Percentiles rank a stretch among this genome's conserved stretches.
Conservation (phyloP, 2,888 invertebrate genomes). For the Zaprionus lineosus region DNA sequence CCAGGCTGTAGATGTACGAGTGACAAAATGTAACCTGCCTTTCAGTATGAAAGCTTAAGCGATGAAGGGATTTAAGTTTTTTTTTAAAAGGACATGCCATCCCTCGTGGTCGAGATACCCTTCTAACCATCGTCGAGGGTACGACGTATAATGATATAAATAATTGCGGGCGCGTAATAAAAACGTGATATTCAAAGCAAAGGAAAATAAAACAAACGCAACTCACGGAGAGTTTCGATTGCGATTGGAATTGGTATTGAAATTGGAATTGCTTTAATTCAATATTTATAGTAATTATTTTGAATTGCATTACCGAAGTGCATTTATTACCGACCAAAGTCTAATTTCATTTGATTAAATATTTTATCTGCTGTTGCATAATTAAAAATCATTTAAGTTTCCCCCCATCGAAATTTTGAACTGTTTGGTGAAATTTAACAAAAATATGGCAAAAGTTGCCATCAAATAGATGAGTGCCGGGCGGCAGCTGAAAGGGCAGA, state of each 20-base stretch:
- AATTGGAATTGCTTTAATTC: conserved; percentile 41
- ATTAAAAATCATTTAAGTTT: conserved; percentile 64
- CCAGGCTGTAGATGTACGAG: no score
- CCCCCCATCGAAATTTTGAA: conserved; percentile 37
- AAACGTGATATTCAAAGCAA: conserved; percentile 11
- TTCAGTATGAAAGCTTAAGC: no score
- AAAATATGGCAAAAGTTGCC: conserved; percentile 55
- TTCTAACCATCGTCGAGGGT: no score
- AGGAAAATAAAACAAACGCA: background rate
- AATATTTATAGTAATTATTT: conserved; percentile 56
- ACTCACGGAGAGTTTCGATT: conserved; percentile 20
- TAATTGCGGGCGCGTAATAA: conserved; percentile 13
- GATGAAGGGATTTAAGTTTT: no score
- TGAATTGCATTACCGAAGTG: conserved; percentile 39
- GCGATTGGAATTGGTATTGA: conserved; percentile 21
- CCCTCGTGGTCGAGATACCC: no score
- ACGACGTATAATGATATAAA: conserved; percentile 24
- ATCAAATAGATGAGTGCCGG: conserved; percentile 8
- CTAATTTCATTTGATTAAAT: conserved; percentile 22
- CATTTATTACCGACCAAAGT: conserved; percentile 28
- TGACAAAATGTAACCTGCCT: no score
- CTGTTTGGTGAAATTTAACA: conserved; percentile 12
- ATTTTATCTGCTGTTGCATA: conserved; percentile 34
- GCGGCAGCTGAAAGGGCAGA: background rate
- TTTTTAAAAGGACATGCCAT: background rate